These are phyloP conservation scores for Chlorops oryzae DNA, from an alignment of 1,140 invertebrate genomes.

Conservation along the genomic window DNA sequence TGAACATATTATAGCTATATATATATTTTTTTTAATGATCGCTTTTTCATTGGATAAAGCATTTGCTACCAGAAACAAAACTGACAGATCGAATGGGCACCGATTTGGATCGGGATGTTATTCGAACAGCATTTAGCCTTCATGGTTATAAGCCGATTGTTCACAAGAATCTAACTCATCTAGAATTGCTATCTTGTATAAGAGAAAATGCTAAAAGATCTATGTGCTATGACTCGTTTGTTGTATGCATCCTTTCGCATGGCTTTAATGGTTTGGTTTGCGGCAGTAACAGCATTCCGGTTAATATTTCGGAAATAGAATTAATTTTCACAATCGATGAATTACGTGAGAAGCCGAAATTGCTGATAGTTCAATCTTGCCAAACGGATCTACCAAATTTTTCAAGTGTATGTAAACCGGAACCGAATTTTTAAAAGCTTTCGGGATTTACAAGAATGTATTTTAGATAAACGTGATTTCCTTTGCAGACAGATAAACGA, in stretches of 20 bases:
- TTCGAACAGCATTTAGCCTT: constrained; percentile 23
- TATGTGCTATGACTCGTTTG: constrained; percentile 29
- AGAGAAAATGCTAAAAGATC: constrained; percentile 23
- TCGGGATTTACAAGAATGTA: too few species aligned
- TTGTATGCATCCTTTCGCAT: constrained; percentile 41
- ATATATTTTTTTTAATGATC: not conserved
- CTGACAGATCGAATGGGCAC: constrained; percentile 27
- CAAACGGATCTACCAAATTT: constrained; percentile 18
- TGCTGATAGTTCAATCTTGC: constrained; percentile 41
- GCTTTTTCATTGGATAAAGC: constrained; percentile 12
- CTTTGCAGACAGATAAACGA: too few species aligned
- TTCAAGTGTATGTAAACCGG: too few species aligned
- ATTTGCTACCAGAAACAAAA: constrained; percentile 7
- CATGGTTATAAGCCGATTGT: constrained; percentile 33
- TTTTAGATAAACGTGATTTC: too few species aligned
- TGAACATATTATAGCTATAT: not conserved
- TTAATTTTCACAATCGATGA: constrained; percentile 25
- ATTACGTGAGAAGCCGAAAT: constrained; percentile 31
- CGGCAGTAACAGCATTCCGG: constrained; percentile 32
- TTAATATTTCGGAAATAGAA: constrained; percentile 32
- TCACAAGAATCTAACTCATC: constrained; percentile 26
- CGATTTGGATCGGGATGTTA: constrained; percentile 24
- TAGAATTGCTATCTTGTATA: constrained; percentile 25
- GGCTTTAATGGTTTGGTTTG: constrained; percentile 37
- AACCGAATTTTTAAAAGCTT: too few species aligned